phyloP scores from a whole-genome alignment of 2,888 invertebrate genomes.

The Drosophila neonasuta region DNA sequence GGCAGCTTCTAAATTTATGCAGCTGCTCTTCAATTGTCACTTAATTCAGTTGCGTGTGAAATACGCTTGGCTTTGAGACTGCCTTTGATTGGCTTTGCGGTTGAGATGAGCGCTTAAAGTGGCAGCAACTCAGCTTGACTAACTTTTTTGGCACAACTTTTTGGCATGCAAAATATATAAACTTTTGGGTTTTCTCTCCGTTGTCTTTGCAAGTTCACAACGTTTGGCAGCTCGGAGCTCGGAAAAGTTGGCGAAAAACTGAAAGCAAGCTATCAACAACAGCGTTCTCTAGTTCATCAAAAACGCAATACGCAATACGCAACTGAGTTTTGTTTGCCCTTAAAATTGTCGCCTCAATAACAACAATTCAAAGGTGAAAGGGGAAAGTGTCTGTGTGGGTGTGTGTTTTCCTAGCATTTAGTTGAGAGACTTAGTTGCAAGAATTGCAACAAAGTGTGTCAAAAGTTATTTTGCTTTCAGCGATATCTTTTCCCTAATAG shows the following conservation, averaged over 20 bases:
- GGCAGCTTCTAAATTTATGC: too few relatives aligned
- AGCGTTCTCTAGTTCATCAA: neutral
- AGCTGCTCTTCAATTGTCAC: neutral
- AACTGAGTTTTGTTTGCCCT: conserved; percentile 8
- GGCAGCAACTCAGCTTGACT: neutral
- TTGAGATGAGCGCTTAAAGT: neutral
- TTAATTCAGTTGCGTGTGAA: neutral
- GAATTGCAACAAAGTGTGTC: conserved; percentile 15
- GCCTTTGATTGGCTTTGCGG: neutral
- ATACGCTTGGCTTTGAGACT: neutral
- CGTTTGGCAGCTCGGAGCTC: neutral
- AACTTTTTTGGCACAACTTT: neutral
- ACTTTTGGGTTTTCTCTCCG: neutral
- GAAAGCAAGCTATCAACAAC: neutral
- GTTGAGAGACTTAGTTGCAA: conserved; percentile 3
- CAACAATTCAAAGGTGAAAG: neutral
- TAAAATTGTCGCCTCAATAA: conserved; percentile 20
- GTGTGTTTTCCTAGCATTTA: conserved; percentile 12
- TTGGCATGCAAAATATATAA: conserved; percentile 10
- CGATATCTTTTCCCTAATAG: neutral
- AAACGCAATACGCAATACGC: conserved; percentile 11
- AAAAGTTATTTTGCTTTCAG: conserved; percentile 22
- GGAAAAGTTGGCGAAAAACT: neutral
- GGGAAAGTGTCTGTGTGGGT: neutral
- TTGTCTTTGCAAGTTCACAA: conserved; percentile 7